These are phyloP conservation scores for Piaya cayana DNA, from an alignment of 2,113 vertebrate genomes.

Conservation along the genomic window DNA sequence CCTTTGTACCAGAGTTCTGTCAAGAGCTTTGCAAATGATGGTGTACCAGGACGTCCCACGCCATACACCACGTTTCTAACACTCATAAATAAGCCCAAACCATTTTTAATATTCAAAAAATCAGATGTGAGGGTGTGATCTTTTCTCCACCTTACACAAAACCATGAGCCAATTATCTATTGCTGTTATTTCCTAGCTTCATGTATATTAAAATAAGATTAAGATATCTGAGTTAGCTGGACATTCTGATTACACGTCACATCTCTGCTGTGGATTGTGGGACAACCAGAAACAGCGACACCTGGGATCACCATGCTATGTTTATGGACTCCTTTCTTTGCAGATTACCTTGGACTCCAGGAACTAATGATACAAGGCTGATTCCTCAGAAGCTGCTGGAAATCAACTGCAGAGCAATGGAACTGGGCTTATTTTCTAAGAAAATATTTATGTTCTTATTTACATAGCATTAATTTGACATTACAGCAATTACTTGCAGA, in stretches of 20 bases:
- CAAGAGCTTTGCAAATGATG: background rate
- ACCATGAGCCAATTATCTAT: background rate
- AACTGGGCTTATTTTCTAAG: background rate
- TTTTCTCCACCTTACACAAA: background rate
- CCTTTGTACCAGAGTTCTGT: accelerated
- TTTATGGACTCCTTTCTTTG: background rate
- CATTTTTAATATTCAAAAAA: background rate
- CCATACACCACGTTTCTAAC: accelerated
- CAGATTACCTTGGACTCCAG: background rate
- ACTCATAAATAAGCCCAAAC: background rate
- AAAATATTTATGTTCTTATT: background rate
- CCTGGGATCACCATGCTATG: background rate
- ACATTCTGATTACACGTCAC: background rate
- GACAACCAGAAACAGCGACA: background rate
- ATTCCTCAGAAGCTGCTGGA: background rate
- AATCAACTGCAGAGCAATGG: background rate
- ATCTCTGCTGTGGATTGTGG: background rate
- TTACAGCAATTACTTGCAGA: background rate
- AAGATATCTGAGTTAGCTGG: background rate
- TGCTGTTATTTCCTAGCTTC: background rate
- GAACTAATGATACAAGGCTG: background rate
- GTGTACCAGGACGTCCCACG: background rate
- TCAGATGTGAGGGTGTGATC: accelerated
- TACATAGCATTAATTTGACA: background rate
- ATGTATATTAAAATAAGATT: background rate